phyloP scores from a whole-genome alignment of 2,113 vertebrate genomes.

The human region DNA sequence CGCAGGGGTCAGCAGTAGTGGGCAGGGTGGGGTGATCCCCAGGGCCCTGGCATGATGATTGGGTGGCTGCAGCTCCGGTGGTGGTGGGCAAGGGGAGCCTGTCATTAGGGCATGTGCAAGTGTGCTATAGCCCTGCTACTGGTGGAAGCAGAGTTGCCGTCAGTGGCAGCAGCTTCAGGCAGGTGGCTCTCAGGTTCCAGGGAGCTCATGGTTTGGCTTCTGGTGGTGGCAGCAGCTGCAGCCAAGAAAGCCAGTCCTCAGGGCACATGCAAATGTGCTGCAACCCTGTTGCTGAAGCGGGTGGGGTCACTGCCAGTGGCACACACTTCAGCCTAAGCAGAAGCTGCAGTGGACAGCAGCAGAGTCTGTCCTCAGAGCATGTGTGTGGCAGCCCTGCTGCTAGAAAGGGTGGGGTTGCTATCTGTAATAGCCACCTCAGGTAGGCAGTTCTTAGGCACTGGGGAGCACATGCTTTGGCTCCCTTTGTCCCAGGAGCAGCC shows the following conservation, averaged over 20 bases:
- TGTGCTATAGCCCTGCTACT: not conserved
- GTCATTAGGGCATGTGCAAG: not conserved
- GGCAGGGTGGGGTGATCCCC: too few species aligned
- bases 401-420: not conserved
- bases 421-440: not conserved
- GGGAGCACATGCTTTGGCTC: not conserved
- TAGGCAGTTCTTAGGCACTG: not conserved
- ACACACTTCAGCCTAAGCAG: too few species aligned
- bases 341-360: too few species aligned
- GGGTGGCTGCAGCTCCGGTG: too few species aligned
- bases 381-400: not conserved
- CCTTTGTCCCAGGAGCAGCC: not conserved
- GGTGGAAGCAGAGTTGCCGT: not conserved
- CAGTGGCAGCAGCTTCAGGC: not conserved
- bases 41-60: too few species aligned
- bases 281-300: too few species aligned
- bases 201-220: not conserved
- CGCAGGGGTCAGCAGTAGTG: too few species aligned
- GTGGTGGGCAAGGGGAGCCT: too few species aligned
- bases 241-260: too few species aligned
- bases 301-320: too few species aligned
- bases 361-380: not conserved
- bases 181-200: not conserved
- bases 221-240: too few species aligned
- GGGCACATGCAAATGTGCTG: too few species aligned